Conservation (phyloP, 1,140 invertebrate genomes). For the Cylas formicarius region DNA sequence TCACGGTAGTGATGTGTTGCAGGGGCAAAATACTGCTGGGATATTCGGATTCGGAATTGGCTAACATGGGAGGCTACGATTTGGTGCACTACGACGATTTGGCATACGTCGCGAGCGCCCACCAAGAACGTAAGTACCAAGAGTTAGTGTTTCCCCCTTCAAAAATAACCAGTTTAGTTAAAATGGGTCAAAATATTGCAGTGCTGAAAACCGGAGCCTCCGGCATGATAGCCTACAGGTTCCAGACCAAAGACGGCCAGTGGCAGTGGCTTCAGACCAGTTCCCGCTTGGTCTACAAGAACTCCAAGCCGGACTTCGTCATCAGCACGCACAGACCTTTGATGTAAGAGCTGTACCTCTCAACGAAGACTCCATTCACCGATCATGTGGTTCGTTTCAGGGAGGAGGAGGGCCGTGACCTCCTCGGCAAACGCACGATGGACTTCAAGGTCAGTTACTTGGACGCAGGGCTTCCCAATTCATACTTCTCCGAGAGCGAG, state of each 20-base stretch:
- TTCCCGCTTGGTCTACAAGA: conserved; percentile 95
- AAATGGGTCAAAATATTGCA: conserved; percentile 46
- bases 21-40: conserved; percentile 92
- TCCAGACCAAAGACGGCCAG: conserved; percentile 85
- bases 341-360: conserved; percentile 63
- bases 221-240: conserved; percentile 95
- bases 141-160: neutral
- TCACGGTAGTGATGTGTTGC: conserved; percentile 22
- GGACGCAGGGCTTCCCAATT: conserved; percentile 82
- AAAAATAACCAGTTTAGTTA: neutral
- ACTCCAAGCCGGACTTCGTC: conserved; percentile 98
- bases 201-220: conserved; percentile 97
- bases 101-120: conserved; percentile 94
- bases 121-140: conserved; percentile 89
- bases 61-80: conserved; percentile 91
- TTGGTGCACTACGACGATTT: conserved; percentile 96
- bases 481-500: conserved; percentile 81
- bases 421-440: conserved; percentile 94
- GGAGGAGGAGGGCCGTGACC: conserved; percentile 95
- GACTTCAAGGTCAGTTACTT: conserved; percentile 98
- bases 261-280: conserved; percentile 99
- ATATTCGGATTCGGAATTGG: conserved; percentile 85
- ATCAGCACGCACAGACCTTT: conserved; percentile 95
- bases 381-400: conserved; percentile 46
- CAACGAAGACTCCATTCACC: neutral